Percentiles rank a stretch among this genome's conserved stretches.
phyloP scores from a whole-genome alignment of 37 sponge, comb jelly and placozoan species.

The Agelas oroides region DNA sequence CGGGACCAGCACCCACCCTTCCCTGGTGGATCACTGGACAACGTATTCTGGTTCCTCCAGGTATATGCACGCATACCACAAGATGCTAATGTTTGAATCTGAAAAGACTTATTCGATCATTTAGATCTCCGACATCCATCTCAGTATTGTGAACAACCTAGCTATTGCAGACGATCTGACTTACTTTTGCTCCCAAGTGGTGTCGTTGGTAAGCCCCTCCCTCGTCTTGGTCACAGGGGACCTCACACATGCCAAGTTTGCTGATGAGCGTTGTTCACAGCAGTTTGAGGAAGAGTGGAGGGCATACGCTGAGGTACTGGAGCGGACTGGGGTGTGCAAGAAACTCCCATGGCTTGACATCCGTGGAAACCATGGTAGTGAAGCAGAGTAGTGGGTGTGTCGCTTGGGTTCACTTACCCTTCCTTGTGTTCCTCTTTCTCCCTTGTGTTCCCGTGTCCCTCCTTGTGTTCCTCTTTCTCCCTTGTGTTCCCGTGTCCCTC shows the following conservation, averaged over 20 bases:
- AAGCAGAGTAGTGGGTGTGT: background rate
- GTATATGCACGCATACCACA: background rate
- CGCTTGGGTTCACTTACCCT: background rate
- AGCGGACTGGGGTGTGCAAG: slow-evolving; percentile 37
- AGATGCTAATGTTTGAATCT: background rate
- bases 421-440: no score
- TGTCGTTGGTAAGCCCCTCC: slow-evolving; percentile 34
- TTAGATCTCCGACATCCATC: slow-evolving; percentile 89
- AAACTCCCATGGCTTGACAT: slow-evolving; percentile 84
- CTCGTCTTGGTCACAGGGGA: slow-evolving; percentile 83
- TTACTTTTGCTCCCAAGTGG: slow-evolving; percentile 35
- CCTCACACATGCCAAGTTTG: slow-evolving; percentile 80
- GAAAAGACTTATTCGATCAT: background rate
- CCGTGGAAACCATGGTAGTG: slow-evolving; percentile 88
- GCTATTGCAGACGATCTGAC: slow-evolving; percentile 13
- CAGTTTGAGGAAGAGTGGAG: slow-evolving; percentile 84
- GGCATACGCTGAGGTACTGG: slow-evolving; percentile 59
- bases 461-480: no score
- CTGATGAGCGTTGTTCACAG: slow-evolving; percentile 58
- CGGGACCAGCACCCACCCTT: slow-evolving; percentile 30
- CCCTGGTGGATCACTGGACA: slow-evolving; percentile 51
- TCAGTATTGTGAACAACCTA: slow-evolving; percentile 47
- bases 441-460: background rate
- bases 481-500: no score
- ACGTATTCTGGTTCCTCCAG: slow-evolving; percentile 89